A percentile compares a stretch with the other conserved stretches of the same genome.
Conservation (phyloP, 2,113 vertebrate genomes). For the Hymenochirus boettgeri region DNA sequence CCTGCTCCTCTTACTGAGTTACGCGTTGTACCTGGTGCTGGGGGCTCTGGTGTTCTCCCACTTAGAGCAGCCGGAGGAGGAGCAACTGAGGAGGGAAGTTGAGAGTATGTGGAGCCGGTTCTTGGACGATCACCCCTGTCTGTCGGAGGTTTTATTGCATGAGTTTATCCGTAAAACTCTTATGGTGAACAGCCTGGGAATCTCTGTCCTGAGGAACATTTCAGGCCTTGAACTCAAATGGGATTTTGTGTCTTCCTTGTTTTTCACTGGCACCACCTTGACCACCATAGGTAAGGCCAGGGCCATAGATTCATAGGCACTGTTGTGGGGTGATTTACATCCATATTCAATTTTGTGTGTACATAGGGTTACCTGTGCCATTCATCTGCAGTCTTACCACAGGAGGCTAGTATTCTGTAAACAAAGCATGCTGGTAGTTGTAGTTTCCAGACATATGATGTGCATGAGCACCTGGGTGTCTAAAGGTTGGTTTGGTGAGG, state of each 20-base stretch:
- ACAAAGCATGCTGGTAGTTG: no score
- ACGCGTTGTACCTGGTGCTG: background rate
- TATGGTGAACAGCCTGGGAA: background rate
- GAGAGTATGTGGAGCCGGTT: background rate
- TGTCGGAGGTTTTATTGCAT: conserved; percentile 22
- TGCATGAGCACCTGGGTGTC: no score
- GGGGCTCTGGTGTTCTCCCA: conserved; percentile 14
- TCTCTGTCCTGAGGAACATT: conserved; percentile 5
- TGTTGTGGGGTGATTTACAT: no score
- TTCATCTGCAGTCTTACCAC: no score
- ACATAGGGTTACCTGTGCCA: no score
- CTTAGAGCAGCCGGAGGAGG: conserved; percentile 19
- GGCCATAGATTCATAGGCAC: no score
- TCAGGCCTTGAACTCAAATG: conserved; percentile 15
- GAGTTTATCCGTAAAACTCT: conserved; percentile 2
- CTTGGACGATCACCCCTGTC: background rate
- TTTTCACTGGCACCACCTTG: conserved; percentile 28
- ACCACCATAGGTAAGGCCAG: conserved; percentile 37
- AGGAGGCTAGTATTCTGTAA: no score
- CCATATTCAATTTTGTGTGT: no score
- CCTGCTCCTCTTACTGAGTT: conserved; percentile 4
- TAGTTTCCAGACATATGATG: no score
- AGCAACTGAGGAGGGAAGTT: conserved; percentile 3
- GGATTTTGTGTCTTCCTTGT: conserved; percentile 28
- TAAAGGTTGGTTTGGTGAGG: no score